These are phyloP conservation scores for Prinia subflava DNA, from an alignment of 2,113 vertebrate species.

Conservation along the genomic window DNA sequence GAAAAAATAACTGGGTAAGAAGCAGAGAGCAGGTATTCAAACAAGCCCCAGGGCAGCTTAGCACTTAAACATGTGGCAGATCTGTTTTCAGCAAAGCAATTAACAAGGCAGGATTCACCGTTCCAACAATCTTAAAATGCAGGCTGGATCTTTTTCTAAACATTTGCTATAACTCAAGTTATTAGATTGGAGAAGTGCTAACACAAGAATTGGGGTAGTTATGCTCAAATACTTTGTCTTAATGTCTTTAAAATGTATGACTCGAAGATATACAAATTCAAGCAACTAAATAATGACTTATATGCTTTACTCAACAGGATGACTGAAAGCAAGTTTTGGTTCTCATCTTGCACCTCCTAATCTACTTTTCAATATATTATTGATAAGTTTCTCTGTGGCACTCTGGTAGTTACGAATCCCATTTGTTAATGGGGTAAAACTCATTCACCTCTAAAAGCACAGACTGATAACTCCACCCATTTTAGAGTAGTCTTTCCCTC, in stretches of 20 bases:
- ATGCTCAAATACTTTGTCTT: neutral
- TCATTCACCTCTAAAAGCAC: neutral
- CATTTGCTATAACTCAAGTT: neutral
- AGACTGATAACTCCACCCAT: neutral
- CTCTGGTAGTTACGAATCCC: neutral
- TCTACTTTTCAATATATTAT: neutral
- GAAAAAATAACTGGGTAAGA: neutral
- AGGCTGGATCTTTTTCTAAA: slow-evolving; percentile 3
- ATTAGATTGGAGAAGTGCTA: neutral
- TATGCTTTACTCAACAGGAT: neutral
- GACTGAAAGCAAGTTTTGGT: neutral
- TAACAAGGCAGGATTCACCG: neutral
- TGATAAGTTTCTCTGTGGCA: neutral
- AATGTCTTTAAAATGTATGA: neutral
- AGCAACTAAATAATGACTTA: neutral
- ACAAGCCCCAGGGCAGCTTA: slow-evolving; percentile 30
- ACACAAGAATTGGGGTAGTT: neutral
- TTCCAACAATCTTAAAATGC: neutral
- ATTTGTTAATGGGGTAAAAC: neutral
- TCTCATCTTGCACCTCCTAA: neutral
- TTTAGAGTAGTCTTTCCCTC: neutral
- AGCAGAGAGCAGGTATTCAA: slow-evolving; percentile 40
- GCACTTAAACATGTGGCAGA: neutral
- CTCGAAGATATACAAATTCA: neutral
- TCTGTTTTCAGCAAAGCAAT: slow-evolving; percentile 37